Conservation (phyloP, 2,797 vertebrate species). For the Phrynocephalus vlangalii region DNA sequence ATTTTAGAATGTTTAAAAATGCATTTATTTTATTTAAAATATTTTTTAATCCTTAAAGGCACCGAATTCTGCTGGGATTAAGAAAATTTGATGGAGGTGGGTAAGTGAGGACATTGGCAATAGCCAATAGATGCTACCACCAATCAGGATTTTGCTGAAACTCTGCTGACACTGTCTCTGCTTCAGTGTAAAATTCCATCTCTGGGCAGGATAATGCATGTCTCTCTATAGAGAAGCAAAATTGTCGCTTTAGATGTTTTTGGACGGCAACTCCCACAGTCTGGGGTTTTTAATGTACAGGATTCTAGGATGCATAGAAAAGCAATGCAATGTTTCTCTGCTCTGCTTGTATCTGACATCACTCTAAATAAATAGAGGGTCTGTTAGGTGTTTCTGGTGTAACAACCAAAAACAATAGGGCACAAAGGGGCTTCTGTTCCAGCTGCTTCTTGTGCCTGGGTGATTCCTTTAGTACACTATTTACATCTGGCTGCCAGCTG, state of each 20-base stretch:
- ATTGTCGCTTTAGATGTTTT: not conserved
- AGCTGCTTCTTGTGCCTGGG: not conserved
- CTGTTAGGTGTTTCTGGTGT: not conserved
- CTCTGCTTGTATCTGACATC: not conserved
- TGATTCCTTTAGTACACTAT: not conserved
- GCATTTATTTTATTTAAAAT: too few species aligned
- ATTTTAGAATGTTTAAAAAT: too few species aligned
- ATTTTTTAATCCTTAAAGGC: not conserved
- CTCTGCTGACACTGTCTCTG: too few species aligned
- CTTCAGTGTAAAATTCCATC: not conserved
- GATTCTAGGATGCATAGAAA: too few species aligned
- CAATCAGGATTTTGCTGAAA: not conserved
- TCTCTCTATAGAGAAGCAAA: not conserved
- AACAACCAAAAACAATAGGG: not conserved
- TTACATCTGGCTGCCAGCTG: conserved; percentile 23
- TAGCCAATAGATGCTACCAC: not conserved
- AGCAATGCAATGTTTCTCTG: too few species aligned
- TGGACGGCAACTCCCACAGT: too few species aligned
- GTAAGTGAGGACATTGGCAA: not conserved
- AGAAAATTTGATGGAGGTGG: not conserved
- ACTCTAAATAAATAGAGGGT: not conserved
- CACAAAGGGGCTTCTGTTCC: not conserved
- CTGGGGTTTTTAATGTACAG: too few species aligned
- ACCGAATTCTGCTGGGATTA: too few species aligned
- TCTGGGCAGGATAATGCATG: not conserved